Evolutionary conservation across 2,797 vertebrate species (phyloP).

Genomic region (Sphaeramia orbicularis): DNA sequence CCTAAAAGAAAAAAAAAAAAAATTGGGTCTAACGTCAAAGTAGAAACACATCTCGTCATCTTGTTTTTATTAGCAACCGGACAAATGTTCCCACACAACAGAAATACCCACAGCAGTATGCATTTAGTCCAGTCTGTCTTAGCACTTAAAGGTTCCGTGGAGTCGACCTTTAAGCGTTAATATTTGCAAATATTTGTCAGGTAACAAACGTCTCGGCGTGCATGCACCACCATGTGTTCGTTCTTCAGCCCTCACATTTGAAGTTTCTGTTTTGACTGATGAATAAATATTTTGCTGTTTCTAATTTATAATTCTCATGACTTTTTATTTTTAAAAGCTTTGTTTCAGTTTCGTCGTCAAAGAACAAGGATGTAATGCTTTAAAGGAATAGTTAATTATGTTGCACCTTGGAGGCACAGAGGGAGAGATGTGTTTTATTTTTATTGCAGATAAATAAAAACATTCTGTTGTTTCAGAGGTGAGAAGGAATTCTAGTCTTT

Average conservation of each 20-base stretch:
- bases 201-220: conserved; percentile 41
- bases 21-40: conserved; percentile 13
- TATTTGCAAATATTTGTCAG: conserved; percentile 13
- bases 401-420: no score
- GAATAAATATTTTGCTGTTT: conserved; percentile 79
- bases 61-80: conserved; percentile 25
- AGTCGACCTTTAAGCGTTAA: no score
- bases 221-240: conserved; percentile 27
- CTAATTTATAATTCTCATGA: conserved; percentile 28
- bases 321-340: not conserved
- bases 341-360: not conserved
- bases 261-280: conserved; percentile 64
- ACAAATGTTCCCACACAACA: conserved; percentile 7
- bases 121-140: conserved; percentile 13
- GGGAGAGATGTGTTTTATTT: no score
- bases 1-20: no score
- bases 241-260: conserved; percentile 50
- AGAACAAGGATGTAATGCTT: not conserved
- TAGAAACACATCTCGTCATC: conserved; percentile 8
- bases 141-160: conserved; percentile 30
- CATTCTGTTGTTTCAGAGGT: no score
- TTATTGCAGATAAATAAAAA: no score
- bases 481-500: no score
- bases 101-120: conserved; percentile 23
- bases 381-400: not conserved